Evolutionary conservation across 2,888 invertebrate genomes (phyloP).

Genomic region (Latrodectus elegans): DNA sequence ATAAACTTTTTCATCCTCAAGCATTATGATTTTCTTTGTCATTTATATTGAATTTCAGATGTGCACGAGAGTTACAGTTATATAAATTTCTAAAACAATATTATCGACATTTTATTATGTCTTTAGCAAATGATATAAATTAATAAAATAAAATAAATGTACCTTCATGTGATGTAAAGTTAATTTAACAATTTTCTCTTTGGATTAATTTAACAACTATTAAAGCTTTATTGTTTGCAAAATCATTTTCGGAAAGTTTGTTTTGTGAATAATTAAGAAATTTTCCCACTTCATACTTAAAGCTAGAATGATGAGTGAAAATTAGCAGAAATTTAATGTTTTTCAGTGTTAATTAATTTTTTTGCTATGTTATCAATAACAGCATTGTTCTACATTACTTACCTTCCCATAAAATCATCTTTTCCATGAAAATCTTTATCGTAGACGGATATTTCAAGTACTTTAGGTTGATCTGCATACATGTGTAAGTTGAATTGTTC

Average conservation of each 20-base stretch:
- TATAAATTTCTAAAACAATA: no score
- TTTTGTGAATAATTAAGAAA: background rate
- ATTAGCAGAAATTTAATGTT: background rate
- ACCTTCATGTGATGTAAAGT: no score
- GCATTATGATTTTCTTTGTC: no score
- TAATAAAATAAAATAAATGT: no score
- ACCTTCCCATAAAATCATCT: constrained; percentile 91
- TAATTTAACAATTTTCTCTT: no score
- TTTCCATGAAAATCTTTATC: constrained; percentile 89
- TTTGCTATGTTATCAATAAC: no score
- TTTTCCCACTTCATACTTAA: background rate
- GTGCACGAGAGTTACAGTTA: no score
- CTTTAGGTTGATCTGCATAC: constrained; percentile 93
- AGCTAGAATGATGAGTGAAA: background rate
- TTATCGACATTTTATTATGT: no score
- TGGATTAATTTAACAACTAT: no score
- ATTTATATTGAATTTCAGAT: no score
- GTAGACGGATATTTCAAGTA: constrained; percentile 93
- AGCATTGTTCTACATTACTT: constrained; percentile 70
- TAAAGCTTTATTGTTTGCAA: background rate
- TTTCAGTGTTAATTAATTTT: background rate
- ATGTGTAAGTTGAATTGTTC: constrained; percentile 98
- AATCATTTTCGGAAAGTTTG: background rate
- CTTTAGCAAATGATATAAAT: no score
- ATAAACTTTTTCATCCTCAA: no score